These are phyloP conservation scores for Leucophenga montana DNA, from an alignment of 2,888 invertebrate genomes.

Conservation along the genomic window DNA sequence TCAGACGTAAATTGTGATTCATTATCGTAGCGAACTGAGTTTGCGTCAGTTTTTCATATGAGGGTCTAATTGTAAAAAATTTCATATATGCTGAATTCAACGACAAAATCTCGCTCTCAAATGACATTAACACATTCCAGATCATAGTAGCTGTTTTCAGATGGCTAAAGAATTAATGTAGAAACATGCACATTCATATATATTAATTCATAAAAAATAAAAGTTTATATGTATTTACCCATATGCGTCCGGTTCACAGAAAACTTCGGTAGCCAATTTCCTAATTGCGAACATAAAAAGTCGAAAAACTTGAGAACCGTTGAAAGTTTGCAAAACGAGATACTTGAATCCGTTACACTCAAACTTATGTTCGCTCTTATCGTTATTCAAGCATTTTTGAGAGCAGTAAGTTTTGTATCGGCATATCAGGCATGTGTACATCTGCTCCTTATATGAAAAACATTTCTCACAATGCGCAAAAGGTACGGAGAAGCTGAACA, in stretches of 20 bases:
- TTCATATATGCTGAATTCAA: constrained; percentile 17
- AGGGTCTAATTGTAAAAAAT: constrained; percentile 33
- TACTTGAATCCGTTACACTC: constrained; percentile 45
- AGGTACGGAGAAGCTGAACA: constrained; percentile 40
- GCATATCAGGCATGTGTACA: constrained; percentile 45
- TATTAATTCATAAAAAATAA: constrained; percentile 22
- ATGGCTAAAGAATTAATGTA: constrained; percentile 21
- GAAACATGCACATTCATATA: too few relatives aligned
- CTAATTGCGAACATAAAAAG: constrained; percentile 35
- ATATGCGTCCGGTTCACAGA: background rate
- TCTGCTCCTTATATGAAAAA: constrained; percentile 31
- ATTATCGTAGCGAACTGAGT: constrained; percentile 35
- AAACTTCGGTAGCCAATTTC: constrained; percentile 33
- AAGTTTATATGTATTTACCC: background rate
- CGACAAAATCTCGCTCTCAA: too few relatives aligned
- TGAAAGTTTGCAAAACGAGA: constrained; percentile 43
- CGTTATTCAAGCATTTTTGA: constrained; percentile 31
- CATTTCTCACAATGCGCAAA: constrained; percentile 46
- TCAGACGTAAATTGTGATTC: constrained; percentile 42
- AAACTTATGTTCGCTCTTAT: constrained; percentile 30
- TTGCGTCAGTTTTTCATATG: constrained; percentile 25
- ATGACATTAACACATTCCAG: constrained; percentile 31
- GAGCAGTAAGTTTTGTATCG: constrained; percentile 48
- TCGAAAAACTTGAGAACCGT: constrained; percentile 37
- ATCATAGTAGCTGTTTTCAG: constrained; percentile 30